Evolutionary conservation across 2,797 vertebrate genomes (phyloP).

Genomic region (Eurystomus glaucurus): DNA sequence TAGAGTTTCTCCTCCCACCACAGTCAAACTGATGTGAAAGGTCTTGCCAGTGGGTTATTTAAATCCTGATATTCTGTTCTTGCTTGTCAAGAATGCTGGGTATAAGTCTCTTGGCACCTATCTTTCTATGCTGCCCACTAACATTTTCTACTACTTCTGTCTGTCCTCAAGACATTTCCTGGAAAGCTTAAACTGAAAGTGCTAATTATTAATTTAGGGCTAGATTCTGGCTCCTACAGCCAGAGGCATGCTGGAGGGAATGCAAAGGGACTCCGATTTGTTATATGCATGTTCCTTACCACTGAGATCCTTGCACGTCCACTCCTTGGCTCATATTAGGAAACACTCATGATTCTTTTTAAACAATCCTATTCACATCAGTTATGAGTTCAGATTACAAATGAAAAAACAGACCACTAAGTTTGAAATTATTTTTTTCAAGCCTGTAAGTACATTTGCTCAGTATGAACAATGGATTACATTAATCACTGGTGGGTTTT

Average conservation of each 20-base stretch:
- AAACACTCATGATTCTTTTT: neutral
- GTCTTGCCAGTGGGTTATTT: slow-evolving; percentile 66
- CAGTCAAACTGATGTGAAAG: slow-evolving; percentile 68
- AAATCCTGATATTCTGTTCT: slow-evolving; percentile 44
- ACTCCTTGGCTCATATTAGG: slow-evolving; percentile 1
- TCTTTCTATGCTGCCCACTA: slow-evolving; percentile 53
- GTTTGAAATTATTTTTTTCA: neutral
- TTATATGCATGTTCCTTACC: slow-evolving; percentile 19
- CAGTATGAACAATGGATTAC: neutral
- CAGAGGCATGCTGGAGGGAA: slow-evolving; percentile 75
- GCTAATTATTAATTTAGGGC: slow-evolving; percentile 78
- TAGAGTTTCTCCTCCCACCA: slow-evolving; percentile 60
- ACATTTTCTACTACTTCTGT: slow-evolving; percentile 37
- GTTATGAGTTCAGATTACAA: slow-evolving; percentile 8
- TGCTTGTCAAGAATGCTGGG: slow-evolving; percentile 50
- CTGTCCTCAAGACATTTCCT: slow-evolving; percentile 64
- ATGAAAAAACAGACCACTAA: neutral
- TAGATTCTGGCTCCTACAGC: slow-evolving; percentile 69
- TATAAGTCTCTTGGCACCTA: slow-evolving; percentile 61
- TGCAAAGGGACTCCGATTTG: slow-evolving; percentile 52
- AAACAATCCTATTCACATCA: neutral
- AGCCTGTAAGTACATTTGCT: neutral
- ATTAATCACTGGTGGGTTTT: neutral
- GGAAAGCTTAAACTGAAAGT: slow-evolving; percentile 47
- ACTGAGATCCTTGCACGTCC: neutral